A percentile compares a stretch with the other conserved stretches of the same genome.
Evolutionary conservation across 2,888 invertebrate species (phyloP).

Genomic region (Dusona sp.): DNA sequence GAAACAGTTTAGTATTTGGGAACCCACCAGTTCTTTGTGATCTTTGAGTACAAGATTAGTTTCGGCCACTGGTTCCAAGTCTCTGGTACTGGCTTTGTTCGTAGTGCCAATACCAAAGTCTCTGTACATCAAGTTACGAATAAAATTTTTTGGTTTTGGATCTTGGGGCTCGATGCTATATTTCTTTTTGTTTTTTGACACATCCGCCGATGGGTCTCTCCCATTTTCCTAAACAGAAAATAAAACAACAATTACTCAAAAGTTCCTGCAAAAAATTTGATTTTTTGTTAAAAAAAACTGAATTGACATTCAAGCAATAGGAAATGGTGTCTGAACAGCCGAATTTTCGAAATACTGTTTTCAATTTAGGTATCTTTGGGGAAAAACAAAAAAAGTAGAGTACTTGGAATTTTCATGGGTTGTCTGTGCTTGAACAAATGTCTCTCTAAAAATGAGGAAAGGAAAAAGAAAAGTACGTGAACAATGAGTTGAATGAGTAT

Average conservation of each 20-base stretch:
- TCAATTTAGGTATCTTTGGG: not conserved
- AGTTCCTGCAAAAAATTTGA: not conserved
- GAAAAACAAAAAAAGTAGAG: not conserved
- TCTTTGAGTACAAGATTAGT: slow-evolving; percentile 87
- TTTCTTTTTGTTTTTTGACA: slow-evolving; percentile 69
- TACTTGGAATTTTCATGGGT: not conserved
- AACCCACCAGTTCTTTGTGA: slow-evolving; percentile 87
- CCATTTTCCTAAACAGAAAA: slow-evolving; percentile 58
- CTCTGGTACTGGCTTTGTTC: slow-evolving; percentile 85
- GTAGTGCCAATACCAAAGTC: slow-evolving; percentile 78
- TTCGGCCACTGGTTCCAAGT: slow-evolving; percentile 88
- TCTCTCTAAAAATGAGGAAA: not conserved
- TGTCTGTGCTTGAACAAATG: not conserved
- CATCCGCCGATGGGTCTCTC: slow-evolving; percentile 32
- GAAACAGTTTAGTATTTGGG: not conserved
- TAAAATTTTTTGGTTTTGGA: slow-evolving; percentile 75
- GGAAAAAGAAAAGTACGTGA: not conserved
- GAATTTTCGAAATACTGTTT: not conserved
- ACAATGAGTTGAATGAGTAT: not conserved
- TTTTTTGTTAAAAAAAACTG: not conserved
- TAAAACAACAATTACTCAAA: not conserved
- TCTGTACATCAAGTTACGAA: slow-evolving; percentile 80
- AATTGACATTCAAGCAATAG: not conserved
- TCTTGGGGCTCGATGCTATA: slow-evolving; percentile 69
- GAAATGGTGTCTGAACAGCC: not conserved